These are phyloP conservation scores for Selenia dentaria DNA, from an alignment of 2,888 invertebrate genomes.

Conservation along the genomic window DNA sequence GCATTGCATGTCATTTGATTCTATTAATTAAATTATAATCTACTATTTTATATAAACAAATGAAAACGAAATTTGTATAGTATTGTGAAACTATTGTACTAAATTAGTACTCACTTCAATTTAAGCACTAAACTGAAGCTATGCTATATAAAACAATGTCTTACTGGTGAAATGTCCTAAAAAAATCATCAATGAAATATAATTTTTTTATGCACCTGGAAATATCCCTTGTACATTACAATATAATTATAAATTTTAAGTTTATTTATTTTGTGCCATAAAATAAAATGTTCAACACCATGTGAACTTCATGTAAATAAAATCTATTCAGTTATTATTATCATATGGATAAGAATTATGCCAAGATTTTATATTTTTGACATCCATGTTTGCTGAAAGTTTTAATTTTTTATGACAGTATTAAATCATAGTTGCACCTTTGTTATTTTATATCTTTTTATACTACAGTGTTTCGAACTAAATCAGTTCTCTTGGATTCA, in stretches of 20 bases:
- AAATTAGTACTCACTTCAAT: conserved; percentile 23
- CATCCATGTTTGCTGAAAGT: conserved; percentile 2
- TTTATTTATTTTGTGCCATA: conserved; percentile 62
- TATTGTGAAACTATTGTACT: conserved; percentile 22
- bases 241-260: conserved; percentile 31
- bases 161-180: conserved; percentile 33
- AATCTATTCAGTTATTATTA: conserved; percentile 12
- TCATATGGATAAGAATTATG: conserved; percentile 10
- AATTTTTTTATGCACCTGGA: too few relatives aligned
- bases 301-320: conserved; percentile 15
- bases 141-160: conserved; percentile 37
- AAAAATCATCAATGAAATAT: conserved; percentile 13
- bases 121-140: conserved; percentile 27
- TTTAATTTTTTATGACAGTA: conserved; percentile 6
- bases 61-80: conserved; percentile 28
- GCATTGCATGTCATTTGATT: conserved; percentile 38
- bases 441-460: conserved; percentile 3
- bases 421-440: conserved; percentile 10
- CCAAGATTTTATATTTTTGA: neutral
- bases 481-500: conserved; percentile 12
- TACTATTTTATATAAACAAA: conserved; percentile 30
- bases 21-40: conserved; percentile 27
- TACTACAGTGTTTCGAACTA: conserved; percentile 5
- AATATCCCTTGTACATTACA: too few relatives aligned
- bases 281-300: conserved; percentile 29